A percentile compares a stretch with the other conserved stretches of the same genome.
phyloP scores from a whole-genome alignment of 35 echinoderm and acorn worm species.

The Apostichopus californicus region DNA sequence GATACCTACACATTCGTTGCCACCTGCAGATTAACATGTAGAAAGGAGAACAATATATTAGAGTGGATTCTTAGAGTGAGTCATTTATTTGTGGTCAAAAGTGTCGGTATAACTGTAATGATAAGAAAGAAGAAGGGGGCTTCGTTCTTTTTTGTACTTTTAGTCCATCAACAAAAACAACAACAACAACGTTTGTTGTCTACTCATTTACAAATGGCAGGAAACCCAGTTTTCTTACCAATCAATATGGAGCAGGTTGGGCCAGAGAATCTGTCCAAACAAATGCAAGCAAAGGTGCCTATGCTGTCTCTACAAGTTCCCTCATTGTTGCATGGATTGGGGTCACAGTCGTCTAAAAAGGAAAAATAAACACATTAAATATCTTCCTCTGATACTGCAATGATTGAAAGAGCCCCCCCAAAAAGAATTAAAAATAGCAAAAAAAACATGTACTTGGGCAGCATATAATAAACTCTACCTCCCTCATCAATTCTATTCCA shows the following conservation, averaged over 20 bases:
- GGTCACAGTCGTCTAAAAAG: constrained; percentile 17
- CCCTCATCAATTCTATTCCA: no score
- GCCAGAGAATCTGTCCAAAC: constrained; percentile 45
- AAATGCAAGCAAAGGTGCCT: constrained; percentile 62
- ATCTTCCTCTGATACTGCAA: neutral
- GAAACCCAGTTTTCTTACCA: constrained; percentile 20
- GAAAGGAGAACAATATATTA: no score
- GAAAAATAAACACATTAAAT: neutral
- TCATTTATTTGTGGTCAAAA: no score
- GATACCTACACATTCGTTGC: constrained; percentile 58
- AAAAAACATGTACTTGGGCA: neutral
- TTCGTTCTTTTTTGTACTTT: no score
- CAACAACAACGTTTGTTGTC: no score
- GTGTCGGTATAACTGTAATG: no score
- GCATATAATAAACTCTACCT: neutral
- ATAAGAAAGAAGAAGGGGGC: no score
- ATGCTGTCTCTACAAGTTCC: constrained; percentile 64
- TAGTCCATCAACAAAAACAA: no score
- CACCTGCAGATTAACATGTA: neutral
- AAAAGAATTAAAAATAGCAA: neutral
- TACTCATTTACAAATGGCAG: no score
- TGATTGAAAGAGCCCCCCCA: neutral
- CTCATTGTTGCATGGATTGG: constrained; percentile 68
- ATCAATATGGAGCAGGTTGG: constrained; percentile 27
- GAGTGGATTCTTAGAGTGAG: no score